Evolutionary conservation across 2,888 invertebrate genomes (phyloP), one percentile per base, ranked within the genome.

Genomic region (Polydrusus tereticollis): DNA sequence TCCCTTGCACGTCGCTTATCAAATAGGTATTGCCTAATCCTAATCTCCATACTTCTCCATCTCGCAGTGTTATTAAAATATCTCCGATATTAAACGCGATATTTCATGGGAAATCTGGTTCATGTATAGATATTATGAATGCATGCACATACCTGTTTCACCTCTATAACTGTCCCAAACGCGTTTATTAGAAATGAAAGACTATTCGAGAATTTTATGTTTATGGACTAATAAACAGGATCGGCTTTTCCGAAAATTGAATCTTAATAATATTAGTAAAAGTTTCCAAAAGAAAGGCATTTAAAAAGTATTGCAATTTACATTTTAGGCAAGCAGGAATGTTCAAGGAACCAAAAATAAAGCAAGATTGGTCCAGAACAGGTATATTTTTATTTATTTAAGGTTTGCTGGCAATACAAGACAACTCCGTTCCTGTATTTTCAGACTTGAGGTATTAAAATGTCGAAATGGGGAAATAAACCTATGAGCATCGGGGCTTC

Each of bases 71-170:
- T 63, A 63, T 47, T 62, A 36, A 14, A 47, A 50, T 47, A 36
- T 63, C 33, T 21, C 18, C 21, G 50, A 47, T 65, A 41, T 65
- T 65, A 55, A 38, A 23, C 38, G 33, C 55, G 23, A 65, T 65
- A 65, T 65, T 65, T 63, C 55, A 65, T 38, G 38, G 26, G 41
- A 18, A 57, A 55, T 65, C 65, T 38, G 65, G 65, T 43, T 65
- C 55, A 55, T 43, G 36, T 50, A n/a, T n/a, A n/a, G n/a, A n/a
- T n/a, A 65, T 65, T 65, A 65, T 55, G 43, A 65, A 65, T 65
- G 65, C 65, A 65, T 65, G 65, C 65, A 65, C 55, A 65, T 65
- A 55, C 55, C 65, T 38, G 55, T 65, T 65, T 65, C 41, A 65
- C 65, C 65, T 65, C 65, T 55, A 41, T 65, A 65, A 41, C 21